Conservation (phyloP, 2,888 invertebrate species). For the Neria commutata region DNA sequence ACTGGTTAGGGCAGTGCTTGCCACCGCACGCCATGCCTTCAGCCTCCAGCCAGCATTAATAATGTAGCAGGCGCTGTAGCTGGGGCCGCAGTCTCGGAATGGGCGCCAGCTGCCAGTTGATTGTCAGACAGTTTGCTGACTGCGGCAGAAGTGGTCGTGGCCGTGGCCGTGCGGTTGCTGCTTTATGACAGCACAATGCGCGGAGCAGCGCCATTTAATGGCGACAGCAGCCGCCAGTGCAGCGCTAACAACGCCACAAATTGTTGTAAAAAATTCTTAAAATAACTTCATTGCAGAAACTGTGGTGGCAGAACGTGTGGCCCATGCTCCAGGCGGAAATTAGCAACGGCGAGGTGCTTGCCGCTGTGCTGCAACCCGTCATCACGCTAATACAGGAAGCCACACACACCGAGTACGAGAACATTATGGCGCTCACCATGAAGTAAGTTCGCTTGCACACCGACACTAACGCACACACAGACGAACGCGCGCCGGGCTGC, state of each 20-base stretch:
- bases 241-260: too few relatives aligned
- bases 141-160: slow-evolving; percentile 9
- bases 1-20: too few relatives aligned
- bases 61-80: neutral
- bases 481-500: too few relatives aligned
- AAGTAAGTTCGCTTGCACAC: slow-evolving; percentile 79
- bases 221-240: too few relatives aligned
- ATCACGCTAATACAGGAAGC: slow-evolving; percentile 82
- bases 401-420: slow-evolving; percentile 78
- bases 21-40: too few relatives aligned
- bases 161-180: neutral
- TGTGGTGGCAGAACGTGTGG: slow-evolving; percentile 94
- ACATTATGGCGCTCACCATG: slow-evolving; percentile 81
- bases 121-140: slow-evolving; percentile 17
- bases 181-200: neutral
- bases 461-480: too few relatives aligned
- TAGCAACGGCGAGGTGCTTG: slow-evolving; percentile 82
- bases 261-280: too few relatives aligned
- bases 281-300: slow-evolving; percentile 78
- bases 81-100: too few relatives aligned
- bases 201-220: too few relatives aligned
- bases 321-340: slow-evolving; percentile 86
- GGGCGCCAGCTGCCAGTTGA: neutral
- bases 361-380: slow-evolving; percentile 83
- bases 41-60: neutral